Percentiles rank a stretch among this genome's conserved stretches.
Evolutionary conservation across 2,888 invertebrate species (phyloP).

Genomic region (Eilema caniola): DNA sequence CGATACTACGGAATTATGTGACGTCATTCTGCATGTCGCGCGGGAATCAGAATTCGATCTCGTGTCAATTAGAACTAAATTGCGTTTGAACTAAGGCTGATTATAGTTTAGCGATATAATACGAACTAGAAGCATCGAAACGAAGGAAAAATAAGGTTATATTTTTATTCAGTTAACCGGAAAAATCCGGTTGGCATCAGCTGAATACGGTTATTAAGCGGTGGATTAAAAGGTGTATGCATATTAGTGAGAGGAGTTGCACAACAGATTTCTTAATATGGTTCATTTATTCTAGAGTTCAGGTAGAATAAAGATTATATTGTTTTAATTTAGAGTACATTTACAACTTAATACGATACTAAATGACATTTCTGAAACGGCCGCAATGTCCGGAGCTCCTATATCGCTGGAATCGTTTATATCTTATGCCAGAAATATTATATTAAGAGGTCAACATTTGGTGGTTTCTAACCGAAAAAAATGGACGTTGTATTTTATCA

Average conservation of each 20-base stretch:
- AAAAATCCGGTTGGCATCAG: slow-evolving; percentile 52
- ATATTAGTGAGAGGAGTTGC: slow-evolving; percentile 36
- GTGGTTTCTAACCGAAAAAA: slow-evolving; percentile 40
- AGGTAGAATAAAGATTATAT: slow-evolving; percentile 33
- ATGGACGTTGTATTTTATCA: slow-evolving; percentile 40
- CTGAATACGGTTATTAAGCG: slow-evolving; percentile 47
- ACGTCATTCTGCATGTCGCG: slow-evolving; percentile 51
- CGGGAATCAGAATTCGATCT: slow-evolving; percentile 31
- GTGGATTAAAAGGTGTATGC: slow-evolving; percentile 55
- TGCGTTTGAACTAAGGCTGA: slow-evolving; percentile 28
- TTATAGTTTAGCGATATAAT: slow-evolving; percentile 33
- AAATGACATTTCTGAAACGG: slow-evolving; percentile 44
- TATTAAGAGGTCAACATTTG: slow-evolving; percentile 31
- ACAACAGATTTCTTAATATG: slow-evolving; percentile 24
- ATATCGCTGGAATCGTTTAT: slow-evolving; percentile 10
- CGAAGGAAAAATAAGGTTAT: slow-evolving; percentile 48
- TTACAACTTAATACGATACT: slow-evolving; percentile 50
- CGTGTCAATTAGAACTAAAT: slow-evolving; percentile 29
- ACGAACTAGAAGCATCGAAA: slow-evolving; percentile 38
- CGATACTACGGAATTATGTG: slow-evolving; percentile 53
- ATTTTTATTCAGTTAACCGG: slow-evolving; percentile 49
- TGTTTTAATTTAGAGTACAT: slow-evolving; percentile 22
- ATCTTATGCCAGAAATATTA: slow-evolving; percentile 13
- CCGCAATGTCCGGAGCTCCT: slow-evolving; percentile 38
- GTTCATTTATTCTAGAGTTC: slow-evolving; percentile 12